These are phyloP conservation scores for Teleopsis dalmanni DNA, from an alignment of 1,140 invertebrate species.

Conservation along the genomic window DNA sequence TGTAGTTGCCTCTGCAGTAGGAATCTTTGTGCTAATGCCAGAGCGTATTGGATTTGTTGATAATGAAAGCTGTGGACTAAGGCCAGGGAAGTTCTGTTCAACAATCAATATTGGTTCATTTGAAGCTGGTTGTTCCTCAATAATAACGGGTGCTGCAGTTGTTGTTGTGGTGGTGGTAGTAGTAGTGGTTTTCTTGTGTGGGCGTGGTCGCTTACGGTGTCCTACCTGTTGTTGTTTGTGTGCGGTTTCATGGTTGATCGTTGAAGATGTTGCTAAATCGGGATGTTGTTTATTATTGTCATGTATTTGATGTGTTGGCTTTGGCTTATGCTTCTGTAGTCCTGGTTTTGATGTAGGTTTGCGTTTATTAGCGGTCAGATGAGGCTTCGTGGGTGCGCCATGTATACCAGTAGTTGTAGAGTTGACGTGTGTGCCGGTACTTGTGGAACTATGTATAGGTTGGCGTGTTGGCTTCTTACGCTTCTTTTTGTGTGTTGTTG, in stretches of 20 bases:
- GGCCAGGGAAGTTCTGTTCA: conserved; percentile 11
- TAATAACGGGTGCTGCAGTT: conserved; percentile 27
- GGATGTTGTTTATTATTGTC: neutral
- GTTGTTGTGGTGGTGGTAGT: conserved; percentile 24
- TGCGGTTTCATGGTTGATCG: neutral
- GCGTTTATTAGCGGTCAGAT: conserved; percentile 16
- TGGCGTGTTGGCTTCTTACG: conserved; percentile 10
- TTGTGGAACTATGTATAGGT: conserved; percentile 13
- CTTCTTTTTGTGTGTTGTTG: conserved; percentile 22
- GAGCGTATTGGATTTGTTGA: neutral
- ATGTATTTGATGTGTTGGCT: neutral
- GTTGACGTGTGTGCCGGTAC: conserved; percentile 33
- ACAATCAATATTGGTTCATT: conserved; percentile 19
- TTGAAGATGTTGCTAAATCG: neutral
- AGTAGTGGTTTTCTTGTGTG: conserved; percentile 19
- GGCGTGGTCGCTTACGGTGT: conserved; percentile 14
- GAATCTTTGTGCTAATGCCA: neutral
- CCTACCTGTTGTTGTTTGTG: conserved; percentile 5
- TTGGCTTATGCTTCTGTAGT: conserved; percentile 4
- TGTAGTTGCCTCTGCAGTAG: neutral
- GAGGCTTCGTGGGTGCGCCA: conserved; percentile 20
- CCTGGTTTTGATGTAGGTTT: conserved; percentile 30
- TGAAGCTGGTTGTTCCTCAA: conserved; percentile 13
- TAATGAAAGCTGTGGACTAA: conserved; percentile 8
- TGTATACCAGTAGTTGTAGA: conserved; percentile 1